Evolutionary conservation across 2,797 vertebrate genomes (phyloP), one percentile per base, ranked within the genome.

Genomic region (Menidia menidia): DNA sequence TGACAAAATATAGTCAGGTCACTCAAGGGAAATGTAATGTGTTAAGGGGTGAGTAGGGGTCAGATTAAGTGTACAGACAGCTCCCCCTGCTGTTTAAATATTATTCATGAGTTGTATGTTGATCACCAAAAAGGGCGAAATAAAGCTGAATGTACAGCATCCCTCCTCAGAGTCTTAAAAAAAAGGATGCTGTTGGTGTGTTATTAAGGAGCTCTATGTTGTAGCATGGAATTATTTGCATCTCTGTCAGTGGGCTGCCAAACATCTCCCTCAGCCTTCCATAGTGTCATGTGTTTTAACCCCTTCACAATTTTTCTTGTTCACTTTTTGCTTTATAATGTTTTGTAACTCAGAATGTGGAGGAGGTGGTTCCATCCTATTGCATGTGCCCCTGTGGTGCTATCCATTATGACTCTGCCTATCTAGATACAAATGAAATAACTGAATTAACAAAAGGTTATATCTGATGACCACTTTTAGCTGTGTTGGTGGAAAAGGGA

Each of bases 391-490:
- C 72, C 77, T 50, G 52, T 68, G 69, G 82, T 71, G 73, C 82
- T 73, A 90, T 90, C 83, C 77, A 88, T 93, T 91, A 88, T 1
- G 16, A 50, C 75, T 62, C 55, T 67, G 68, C 74, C 80, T 81
- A 71, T 79, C 81, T 54, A 80, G 83, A 86, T 83, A 84, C 78
- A 77, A 86, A 82, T 85, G 83, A 81, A 78, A 25, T 43, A 48
- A 64, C 43, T 75, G 71, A 59, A 73, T 72, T 78, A 86, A 77
- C 54, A 65, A 33, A 67, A 74, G 64, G 64, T 92, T 88, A 93
- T 88, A 74, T 86, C 93, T 90, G 86, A 85, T 73, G 84, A 85
- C 65, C 88, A 91, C 86, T 91, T 89, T 85, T 80, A 83, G 84
- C 87, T 57, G 5, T 18, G 55, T 51, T 59, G 51, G 58, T 32